phyloP scores from a whole-genome alignment of 2,113 vertebrate genomes.

The Oreochromis niloticus region DNA sequence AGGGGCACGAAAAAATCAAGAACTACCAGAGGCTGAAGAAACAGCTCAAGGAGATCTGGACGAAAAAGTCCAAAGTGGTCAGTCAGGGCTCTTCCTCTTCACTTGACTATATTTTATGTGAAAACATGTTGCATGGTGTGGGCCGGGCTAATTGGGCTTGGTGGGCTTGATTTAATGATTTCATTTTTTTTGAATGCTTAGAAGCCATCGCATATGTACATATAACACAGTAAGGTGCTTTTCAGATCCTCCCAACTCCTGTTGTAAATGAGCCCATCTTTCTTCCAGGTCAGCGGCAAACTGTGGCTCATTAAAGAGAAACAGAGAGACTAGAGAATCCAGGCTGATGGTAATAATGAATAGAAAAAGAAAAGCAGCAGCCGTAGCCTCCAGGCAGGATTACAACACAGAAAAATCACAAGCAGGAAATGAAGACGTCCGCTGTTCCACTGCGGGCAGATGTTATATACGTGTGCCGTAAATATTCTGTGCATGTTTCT shows the following conservation, averaged over 20 bases:
- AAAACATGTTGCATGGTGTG: not conserved
- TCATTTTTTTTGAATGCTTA: not conserved
- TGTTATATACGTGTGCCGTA: not conserved
- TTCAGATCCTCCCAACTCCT: not conserved
- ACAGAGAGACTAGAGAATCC: constrained; percentile 4
- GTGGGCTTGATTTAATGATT: not conserved
- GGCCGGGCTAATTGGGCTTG: not conserved
- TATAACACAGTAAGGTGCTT: not conserved
- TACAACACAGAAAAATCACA: constrained; percentile 7
- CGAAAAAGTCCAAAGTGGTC: not conserved
- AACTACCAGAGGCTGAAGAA: not conserved
- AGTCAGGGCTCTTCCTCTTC: rapidly evolving
- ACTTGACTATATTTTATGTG: not conserved
- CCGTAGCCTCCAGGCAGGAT: constrained; percentile 16
- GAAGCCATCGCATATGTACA: not conserved
- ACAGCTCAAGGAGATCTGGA: not conserved
- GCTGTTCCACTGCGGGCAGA: not conserved
- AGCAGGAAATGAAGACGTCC: not conserved
- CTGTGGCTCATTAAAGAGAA: constrained; percentile 38
- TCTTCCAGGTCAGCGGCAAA: constrained; percentile 37
- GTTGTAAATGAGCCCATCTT: constrained; percentile 2
- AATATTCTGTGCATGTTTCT: not conserved
- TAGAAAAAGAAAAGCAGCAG: not conserved
- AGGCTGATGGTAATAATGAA: constrained; percentile 23
- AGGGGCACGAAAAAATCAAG: not conserved